Evolutionary conservation across 2,113 vertebrate species (phyloP).

Genomic region (Anarrhichthys ocellatus): DNA sequence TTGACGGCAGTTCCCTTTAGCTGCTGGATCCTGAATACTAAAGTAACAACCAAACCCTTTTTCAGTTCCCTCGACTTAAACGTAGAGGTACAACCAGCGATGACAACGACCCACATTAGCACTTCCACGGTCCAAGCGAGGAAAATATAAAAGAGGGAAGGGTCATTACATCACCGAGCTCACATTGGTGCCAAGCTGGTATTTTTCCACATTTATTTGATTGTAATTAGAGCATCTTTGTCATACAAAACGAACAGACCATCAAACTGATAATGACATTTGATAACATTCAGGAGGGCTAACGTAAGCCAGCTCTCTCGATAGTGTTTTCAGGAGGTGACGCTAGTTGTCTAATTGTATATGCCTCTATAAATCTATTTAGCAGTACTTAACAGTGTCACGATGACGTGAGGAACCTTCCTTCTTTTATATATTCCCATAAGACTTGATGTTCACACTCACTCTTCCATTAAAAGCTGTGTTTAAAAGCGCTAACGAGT

Average conservation of each 20-base stretch:
- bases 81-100: too few species aligned
- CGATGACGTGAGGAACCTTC: background rate
- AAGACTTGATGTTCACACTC: background rate
- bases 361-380: background rate
- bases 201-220: background rate
- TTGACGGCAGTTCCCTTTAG: background rate
- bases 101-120: too few species aligned
- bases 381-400: background rate
- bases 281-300: too few species aligned
- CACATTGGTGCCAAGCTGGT: background rate
- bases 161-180: background rate
- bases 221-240: background rate
- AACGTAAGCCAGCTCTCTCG: background rate
- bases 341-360: background rate
- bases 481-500: too few species aligned
- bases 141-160: background rate
- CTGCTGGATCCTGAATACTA: too few species aligned
- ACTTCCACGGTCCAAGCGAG: too few species aligned
- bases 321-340: background rate
- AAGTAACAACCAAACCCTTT: too few species aligned
- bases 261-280: background rate
- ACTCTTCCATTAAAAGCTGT: too few species aligned
- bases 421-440: background rate
- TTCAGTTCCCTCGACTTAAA: too few species aligned
- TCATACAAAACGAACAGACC: background rate